These are phyloP conservation scores for Furcifer pardalis DNA, from an alignment of 2,797 vertebrate genomes.

Conservation along the genomic window DNA sequence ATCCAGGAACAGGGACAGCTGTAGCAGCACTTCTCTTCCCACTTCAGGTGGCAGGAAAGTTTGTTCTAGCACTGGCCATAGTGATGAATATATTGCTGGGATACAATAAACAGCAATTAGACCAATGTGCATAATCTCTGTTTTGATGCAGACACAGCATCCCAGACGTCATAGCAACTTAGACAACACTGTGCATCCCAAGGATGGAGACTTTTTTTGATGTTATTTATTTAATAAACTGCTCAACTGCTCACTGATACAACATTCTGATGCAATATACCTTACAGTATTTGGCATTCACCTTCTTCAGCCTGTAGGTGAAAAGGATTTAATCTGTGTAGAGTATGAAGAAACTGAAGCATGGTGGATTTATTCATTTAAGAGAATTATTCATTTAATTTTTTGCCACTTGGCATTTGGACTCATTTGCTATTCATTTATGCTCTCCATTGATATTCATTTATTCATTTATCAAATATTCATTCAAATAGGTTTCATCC, in stretches of 20 bases:
- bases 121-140: not conserved
- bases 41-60: too few species aligned
- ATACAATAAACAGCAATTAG: not conserved
- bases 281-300: slow-evolving; percentile 38
- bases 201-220: not conserved
- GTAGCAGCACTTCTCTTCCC: too few species aligned
- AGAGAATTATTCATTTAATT: slow-evolving; percentile 79
- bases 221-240: slow-evolving; percentile 57
- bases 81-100: not conserved
- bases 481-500: slow-evolving; percentile 77
- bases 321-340: slow-evolving; percentile 53
- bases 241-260: slow-evolving; percentile 6
- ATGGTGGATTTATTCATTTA: slow-evolving; percentile 72
- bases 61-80: not conserved
- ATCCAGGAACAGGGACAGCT: too few species aligned
- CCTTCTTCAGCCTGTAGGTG: slow-evolving; percentile 58
- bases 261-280: slow-evolving; percentile 48
- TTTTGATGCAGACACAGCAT: not conserved
- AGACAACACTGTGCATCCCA: not conserved
- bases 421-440: slow-evolving; percentile 76
- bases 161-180: not conserved
- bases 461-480: slow-evolving; percentile 80
- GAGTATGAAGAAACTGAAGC: slow-evolving; percentile 64
- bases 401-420: slow-evolving; percentile 75
- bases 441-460: slow-evolving; percentile 78